A percentile compares a stretch with the other conserved stretches of the same genome.
phyloP scores from a whole-genome alignment of 1,140 invertebrate genomes.

The Eupristina koningsbergeri region DNA sequence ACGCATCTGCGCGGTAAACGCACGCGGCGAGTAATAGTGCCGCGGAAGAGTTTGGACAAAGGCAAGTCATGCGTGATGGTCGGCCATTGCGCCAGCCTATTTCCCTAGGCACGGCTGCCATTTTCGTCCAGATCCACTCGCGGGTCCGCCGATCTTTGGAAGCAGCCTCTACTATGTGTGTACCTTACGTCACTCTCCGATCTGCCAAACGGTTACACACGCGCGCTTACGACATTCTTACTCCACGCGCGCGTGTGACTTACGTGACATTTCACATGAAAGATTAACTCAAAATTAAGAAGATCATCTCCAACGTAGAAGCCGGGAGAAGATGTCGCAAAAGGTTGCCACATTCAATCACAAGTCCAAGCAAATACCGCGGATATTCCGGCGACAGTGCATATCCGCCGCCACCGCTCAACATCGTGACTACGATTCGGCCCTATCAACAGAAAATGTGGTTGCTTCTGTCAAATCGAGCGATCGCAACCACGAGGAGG shows the following conservation, averaged over 20 bases:
- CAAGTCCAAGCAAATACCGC: conserved; percentile 9
- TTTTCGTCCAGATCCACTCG: background rate
- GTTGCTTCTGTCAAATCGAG: conserved; percentile 34
- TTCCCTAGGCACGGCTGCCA: background rate
- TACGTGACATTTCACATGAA: conserved; percentile 29
- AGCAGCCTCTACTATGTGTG: background rate
- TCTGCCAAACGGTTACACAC: conserved; percentile 39
- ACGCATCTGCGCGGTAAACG: conserved; percentile 21
- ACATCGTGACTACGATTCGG: background rate
- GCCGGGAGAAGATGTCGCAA: conserved; percentile 4
- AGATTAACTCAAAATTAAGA: background rate
- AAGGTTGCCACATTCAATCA: background rate
- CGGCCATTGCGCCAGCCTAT: background rate
- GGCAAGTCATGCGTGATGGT: background rate
- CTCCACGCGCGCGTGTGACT: background rate
- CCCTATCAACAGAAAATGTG: conserved; percentile 29
- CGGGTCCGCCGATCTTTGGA: background rate
- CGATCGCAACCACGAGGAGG: conserved; percentile 9
- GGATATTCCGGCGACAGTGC: background rate
- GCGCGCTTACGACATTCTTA: conserved; percentile 10
- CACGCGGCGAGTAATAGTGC: background rate
- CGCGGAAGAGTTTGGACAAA: background rate
- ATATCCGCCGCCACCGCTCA: background rate
- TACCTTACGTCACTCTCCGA: conserved; percentile 37
- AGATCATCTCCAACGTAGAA: background rate